These are phyloP conservation scores for Lepidotrigona ventralis DNA, from an alignment of 1,140 invertebrate species.

Conservation along the genomic window DNA sequence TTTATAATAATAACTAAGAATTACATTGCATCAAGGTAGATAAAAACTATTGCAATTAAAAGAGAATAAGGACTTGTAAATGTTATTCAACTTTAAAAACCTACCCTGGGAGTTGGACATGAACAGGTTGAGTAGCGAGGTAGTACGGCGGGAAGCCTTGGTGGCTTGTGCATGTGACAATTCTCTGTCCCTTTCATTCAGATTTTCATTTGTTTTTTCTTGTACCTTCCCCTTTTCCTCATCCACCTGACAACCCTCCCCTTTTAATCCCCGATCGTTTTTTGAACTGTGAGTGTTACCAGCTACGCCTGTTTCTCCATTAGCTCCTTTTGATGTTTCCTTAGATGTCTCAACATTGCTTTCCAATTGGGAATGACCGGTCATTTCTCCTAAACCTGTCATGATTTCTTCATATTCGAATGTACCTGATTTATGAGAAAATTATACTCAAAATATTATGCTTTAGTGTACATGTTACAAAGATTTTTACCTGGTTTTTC, in stretches of 20 bases:
- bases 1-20: neutral
- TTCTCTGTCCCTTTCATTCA: slow-evolving; percentile 75
- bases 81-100: slow-evolving; percentile 65
- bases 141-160: slow-evolving; percentile 94
- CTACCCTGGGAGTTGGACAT: slow-evolving; percentile 96
- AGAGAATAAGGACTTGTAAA: slow-evolving; percentile 41
- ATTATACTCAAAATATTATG: slow-evolving; percentile 5
- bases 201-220: slow-evolving; percentile 73
- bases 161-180: slow-evolving; percentile 75
- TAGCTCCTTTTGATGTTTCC: slow-evolving; percentile 76
- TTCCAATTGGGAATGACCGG: slow-evolving; percentile 68
- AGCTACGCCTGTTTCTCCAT: slow-evolving; percentile 78
- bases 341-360: slow-evolving; percentile 66
- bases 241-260: slow-evolving; percentile 71
- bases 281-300: slow-evolving; percentile 78
- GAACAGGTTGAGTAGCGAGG: slow-evolving; percentile 96
- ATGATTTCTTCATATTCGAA: slow-evolving; percentile 82
- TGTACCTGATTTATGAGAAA: slow-evolving; percentile 65
- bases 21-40: slow-evolving; percentile 51
- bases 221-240: slow-evolving; percentile 72
- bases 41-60: slow-evolving; percentile 53
- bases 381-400: slow-evolving; percentile 76
- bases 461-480: slow-evolving; percentile 11
- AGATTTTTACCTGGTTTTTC: slow-evolving; percentile 90
- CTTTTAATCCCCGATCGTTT: slow-evolving; percentile 75